Percentiles rank a stretch among this genome's conserved stretches.
Evolutionary conservation across 2,888 invertebrate species (phyloP).

Genomic region (Macrophya annulata): DNA sequence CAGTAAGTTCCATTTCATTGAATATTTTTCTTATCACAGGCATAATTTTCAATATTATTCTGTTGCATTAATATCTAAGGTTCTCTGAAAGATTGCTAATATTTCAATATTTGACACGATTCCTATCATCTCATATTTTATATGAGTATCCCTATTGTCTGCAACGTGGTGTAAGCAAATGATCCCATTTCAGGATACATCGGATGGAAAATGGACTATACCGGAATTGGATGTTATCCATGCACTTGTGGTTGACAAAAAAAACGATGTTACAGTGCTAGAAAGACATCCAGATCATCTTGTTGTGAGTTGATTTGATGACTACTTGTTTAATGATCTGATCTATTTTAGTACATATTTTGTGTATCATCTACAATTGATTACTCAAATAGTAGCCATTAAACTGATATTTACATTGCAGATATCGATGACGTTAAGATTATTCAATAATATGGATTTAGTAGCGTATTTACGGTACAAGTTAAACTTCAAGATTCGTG

Average conservation of each 20-base stretch:
- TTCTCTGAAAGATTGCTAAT: not conserved
- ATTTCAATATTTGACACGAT: not conserved
- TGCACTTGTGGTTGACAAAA: slow-evolving; percentile 82
- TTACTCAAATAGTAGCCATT: not conserved
- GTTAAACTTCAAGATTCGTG: slow-evolving; percentile 55
- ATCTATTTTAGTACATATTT: not conserved
- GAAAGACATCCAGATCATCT: slow-evolving; percentile 67
- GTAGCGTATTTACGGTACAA: slow-evolving; percentile 54
- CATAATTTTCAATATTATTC: no score
- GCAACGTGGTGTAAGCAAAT: not conserved
- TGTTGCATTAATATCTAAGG: not conserved
- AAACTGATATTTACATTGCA: slow-evolving; percentile 51
- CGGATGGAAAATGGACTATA: slow-evolving; percentile 79
- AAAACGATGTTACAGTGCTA: slow-evolving; percentile 80
- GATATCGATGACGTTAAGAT: slow-evolving; percentile 62
- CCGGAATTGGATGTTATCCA: slow-evolving; percentile 85
- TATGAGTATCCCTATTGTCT: not conserved
- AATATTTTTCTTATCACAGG: not conserved
- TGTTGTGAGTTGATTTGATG: slow-evolving; percentile 66
- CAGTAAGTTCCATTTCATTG: slow-evolving; percentile 74
- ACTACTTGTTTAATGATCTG: not conserved
- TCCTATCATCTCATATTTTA: not conserved
- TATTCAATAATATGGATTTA: slow-evolving; percentile 60
- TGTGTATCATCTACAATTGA: not conserved
- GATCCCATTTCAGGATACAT: slow-evolving; percentile 37